A percentile compares a stretch with the other conserved stretches of the same genome.
Conservation (phyloP, 2,797 vertebrate genomes). For the Eulemur mongoz region DNA sequence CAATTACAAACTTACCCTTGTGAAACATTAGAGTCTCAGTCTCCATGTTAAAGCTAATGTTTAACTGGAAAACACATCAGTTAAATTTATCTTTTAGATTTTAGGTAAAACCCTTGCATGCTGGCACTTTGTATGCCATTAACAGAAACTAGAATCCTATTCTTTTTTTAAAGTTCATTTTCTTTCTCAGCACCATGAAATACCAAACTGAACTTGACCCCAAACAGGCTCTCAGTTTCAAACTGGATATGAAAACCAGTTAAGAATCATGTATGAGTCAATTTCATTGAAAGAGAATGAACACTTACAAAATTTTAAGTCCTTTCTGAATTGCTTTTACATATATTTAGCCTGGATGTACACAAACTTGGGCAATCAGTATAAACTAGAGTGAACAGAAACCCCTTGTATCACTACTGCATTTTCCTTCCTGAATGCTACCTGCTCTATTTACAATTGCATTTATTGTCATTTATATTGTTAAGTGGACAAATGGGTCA, state of each 20-base stretch:
- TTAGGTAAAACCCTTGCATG: conserved; percentile 24
- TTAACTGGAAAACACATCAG: conserved; percentile 65
- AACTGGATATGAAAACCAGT: conserved; percentile 50
- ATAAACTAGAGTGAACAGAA: neutral
- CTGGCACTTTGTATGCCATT: conserved; percentile 37
- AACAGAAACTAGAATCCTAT: conserved; percentile 7
- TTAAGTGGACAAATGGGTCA: neutral
- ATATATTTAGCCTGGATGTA: neutral
- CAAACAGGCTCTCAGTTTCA: conserved; percentile 43
- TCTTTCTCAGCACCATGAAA: conserved; percentile 77
- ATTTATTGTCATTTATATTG: neutral
- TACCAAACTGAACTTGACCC: conserved; percentile 71
- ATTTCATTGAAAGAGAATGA: conserved; percentile 19
- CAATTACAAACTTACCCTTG: neutral
- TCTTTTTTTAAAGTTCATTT: conserved; percentile 71
- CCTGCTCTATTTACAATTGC: neutral
- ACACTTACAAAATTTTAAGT: neutral
- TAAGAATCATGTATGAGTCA: conserved; percentile 9
- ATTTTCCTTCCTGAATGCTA: neutral
- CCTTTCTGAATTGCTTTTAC: neutral
- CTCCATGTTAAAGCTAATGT: conserved; percentile 38
- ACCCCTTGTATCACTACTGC: accelerated
- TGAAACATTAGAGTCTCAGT: conserved; percentile 41
- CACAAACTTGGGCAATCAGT: neutral
- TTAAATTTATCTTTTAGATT: conserved; percentile 67